These are phyloP conservation scores for Sarcophaga peregrina DNA, from an alignment of 1,140 invertebrate species.

Conservation along the genomic window DNA sequence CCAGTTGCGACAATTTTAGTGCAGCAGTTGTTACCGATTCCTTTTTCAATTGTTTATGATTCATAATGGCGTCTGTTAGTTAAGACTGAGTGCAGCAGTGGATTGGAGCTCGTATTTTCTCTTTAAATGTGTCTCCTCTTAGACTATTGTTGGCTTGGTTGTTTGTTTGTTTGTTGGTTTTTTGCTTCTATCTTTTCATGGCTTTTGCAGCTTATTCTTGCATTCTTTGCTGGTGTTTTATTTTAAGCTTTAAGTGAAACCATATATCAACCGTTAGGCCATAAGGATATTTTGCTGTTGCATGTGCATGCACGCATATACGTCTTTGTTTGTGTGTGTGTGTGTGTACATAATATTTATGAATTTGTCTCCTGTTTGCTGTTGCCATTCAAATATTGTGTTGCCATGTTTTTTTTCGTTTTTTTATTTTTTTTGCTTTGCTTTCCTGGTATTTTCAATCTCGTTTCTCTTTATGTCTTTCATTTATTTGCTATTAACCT, in stretches of 20 bases:
- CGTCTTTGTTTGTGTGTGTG: background rate
- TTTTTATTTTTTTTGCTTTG: background rate
- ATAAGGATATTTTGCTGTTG: constrained; percentile 44
- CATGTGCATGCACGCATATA: background rate
- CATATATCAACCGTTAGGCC: constrained; percentile 64
- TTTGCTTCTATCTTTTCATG: background rate
- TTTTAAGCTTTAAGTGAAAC: constrained; percentile 49
- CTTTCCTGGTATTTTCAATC: background rate
- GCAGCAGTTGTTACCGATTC: background rate
- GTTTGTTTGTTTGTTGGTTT: background rate
- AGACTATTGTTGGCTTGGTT: background rate
- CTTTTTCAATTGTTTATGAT: constrained; percentile 6
- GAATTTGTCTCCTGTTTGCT: constrained; percentile 18
- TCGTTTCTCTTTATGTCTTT: constrained; percentile 49
- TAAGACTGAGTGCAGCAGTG: background rate
- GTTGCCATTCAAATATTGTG: background rate
- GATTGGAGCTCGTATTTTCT: too few species aligned
- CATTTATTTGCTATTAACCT: constrained; percentile 67
- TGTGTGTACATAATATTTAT: constrained; percentile 12
- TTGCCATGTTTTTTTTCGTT: background rate
- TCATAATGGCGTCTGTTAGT: background rate
- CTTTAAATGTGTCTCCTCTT: too few species aligned
- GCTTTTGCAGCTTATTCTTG: background rate
- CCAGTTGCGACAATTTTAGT: background rate
- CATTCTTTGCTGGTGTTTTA: background rate